These are phyloP conservation scores for Gorilla gorilla DNA, from an alignment of 2,113 vertebrate genomes.

Conservation along the genomic window DNA sequence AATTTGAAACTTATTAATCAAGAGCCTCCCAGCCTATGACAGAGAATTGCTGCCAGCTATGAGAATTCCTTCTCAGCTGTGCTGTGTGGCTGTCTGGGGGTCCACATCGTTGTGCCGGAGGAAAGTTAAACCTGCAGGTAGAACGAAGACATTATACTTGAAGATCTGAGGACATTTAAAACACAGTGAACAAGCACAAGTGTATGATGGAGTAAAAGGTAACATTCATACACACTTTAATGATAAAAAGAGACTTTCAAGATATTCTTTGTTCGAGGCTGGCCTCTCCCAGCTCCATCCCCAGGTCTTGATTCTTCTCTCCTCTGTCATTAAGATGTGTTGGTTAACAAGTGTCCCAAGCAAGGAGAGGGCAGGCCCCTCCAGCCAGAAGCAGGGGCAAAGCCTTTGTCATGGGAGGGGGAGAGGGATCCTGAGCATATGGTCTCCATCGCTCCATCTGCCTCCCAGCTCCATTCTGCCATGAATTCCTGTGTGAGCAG, in stretches of 20 bases:
- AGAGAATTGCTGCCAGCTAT: no score
- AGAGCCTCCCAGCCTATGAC: no score
- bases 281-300: background rate
- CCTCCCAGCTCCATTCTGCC: background rate
- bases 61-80: background rate
- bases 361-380: no score
- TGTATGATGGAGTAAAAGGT: background rate
- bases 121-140: background rate
- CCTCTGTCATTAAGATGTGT: background rate
- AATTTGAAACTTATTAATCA: no score
- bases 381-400: background rate
- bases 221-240: background rate
- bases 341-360: background rate
- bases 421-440: no score
- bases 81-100: background rate
- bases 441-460: background rate
- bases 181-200: background rate
- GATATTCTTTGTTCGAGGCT: background rate
- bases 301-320: background rate
- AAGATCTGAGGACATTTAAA: background rate
- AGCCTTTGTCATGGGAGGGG: background rate
- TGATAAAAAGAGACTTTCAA: background rate
- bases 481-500: accelerated
- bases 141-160: background rate
- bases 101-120: no score